phyloP scores from a whole-genome alignment of 2,797 vertebrate species.

The Melanotaenia pygmaea region DNA sequence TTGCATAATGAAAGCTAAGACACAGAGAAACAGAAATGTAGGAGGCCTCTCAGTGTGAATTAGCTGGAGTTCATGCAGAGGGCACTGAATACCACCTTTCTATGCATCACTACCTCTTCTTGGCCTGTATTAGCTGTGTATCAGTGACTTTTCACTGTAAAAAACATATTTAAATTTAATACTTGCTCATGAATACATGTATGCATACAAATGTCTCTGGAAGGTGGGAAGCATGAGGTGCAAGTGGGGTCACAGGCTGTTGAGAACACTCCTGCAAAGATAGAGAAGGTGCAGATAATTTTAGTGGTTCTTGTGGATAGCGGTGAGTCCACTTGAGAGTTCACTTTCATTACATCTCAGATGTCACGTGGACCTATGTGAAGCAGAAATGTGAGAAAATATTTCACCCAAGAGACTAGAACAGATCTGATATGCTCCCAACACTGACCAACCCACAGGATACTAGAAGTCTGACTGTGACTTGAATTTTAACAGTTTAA shows the following conservation, averaged over 20 bases:
- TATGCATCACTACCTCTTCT: slow-evolving; percentile 28
- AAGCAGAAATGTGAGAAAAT: not conserved
- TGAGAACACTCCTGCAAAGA: slow-evolving; percentile 46
- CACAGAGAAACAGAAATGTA: slow-evolving; percentile 40
- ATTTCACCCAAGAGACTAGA: not conserved
- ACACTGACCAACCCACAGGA: not conserved
- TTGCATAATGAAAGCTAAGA: slow-evolving; percentile 63
- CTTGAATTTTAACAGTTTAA: not conserved
- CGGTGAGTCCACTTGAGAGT: not conserved
- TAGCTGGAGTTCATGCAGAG: slow-evolving; percentile 77
- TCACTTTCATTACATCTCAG: slow-evolving; percentile 8
- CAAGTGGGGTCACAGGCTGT: slow-evolving; percentile 63
- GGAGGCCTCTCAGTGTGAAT: slow-evolving; percentile 55
- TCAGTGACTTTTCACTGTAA: slow-evolving; percentile 64
- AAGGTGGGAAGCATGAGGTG: slow-evolving; percentile 52
- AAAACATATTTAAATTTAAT: slow-evolving; percentile 72
- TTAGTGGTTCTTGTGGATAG: slow-evolving; percentile 17
- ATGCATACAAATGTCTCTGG: slow-evolving; percentile 72
- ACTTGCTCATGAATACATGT: slow-evolving; percentile 78
- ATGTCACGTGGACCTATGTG: not conserved
- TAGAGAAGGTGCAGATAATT: slow-evolving; percentile 16
- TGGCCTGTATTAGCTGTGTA: slow-evolving; percentile 58
- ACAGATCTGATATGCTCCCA: not conserved
- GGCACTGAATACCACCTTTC: slow-evolving; percentile 54
- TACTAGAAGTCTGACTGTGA: not conserved